Base-by-base conservation (phyloP, 2,113 vertebrate genomes). In the Eira barbara region DNA sequence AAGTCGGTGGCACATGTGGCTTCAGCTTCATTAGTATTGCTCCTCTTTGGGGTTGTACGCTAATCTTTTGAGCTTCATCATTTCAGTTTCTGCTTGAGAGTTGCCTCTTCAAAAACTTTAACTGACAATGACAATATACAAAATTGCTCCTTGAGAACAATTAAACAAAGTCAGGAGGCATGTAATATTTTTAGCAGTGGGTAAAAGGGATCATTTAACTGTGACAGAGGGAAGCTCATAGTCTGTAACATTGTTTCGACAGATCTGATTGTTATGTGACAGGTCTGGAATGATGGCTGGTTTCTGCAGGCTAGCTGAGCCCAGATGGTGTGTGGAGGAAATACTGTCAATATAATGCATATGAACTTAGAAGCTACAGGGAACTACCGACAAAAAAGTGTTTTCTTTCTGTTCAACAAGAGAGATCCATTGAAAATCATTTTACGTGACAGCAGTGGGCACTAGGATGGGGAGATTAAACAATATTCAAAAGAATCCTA, bases 81-180 rank as follows among this genome's bases (percentile, higher is more conserved):
- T 93, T 98, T 95, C 92, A 87, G 91, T 93, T 89, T 97, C 92
- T 95, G 67, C 89, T 91, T 87, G 76, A 97, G 93, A 97, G 61
- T 69, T 96, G 73, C 82, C 85, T 97, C 86, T 93, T 97, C 91
- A 93, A 76, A 97, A 98, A 76, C 73, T 97, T 96, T 89, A 97
- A 98, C 67, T 95, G 97, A 97, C 94, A 98, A 80, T 96, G 97
- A 91, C 96, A 97, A 82, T 97, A 95, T 97, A 94, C 67, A 21
- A 91, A 98, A 98, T 98, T 97, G 97, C 65, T 97, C 94, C 97
- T 88, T 88, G 92, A 96, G 97, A 97, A 97, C 80, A 98, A 98
- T 97, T 97, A 98, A 97, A 97, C 84, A 95, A 96, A 98, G 94
- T 97, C 97, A 97, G 95, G 88, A 98, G 97, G 95, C 94, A 96